Base-by-base conservation (phyloP, 2,888 invertebrate genomes). In the Kuschelorhynchus macadamiae region DNA sequence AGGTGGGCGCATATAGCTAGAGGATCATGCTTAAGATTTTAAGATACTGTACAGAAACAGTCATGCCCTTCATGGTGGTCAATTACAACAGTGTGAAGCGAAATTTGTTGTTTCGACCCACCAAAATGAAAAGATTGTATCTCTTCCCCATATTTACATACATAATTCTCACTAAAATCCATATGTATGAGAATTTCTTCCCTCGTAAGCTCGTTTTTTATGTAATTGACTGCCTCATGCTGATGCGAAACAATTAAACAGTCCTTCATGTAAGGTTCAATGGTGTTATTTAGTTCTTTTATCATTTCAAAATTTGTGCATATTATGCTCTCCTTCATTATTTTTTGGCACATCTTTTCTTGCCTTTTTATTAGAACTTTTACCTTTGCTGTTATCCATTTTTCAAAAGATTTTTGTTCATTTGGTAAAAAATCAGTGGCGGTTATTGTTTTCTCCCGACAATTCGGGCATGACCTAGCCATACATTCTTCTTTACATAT, bases 291-390 rank as follows among this genome's bases (percentile, higher is more conserved):
- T 25, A 25, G 25, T 17, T 44, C 17, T 11, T 18, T 44, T 1
- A n/a, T 7, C 18, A 9, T n/a, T n/a, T n/a, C n/a, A n/a, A n/a
- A n/a, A n/a, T 18, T 44, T 44, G 44, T 18, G 18, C 44, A 44
- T 2, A 2, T 1, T 8, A 44, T 18, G 8, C 20, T 18, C 20
- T 44, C 18, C 20, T 44, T 44, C 11, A 44, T 3, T 1, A 18
- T 44, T n/a, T 44, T 18, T 9, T 17, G 25, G 44, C 44, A 8
- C n/a, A 44, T 44, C 18, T 44, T 44, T 18, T 44, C 20, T 11
- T 44, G 17, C 8, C 16, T 16, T 16, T n/a, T n/a, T n/a, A n/a
- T n/a, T n/a, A n/a, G n/a, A n/a, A n/a, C n/a, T n/a, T n/a, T n/a
- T n/a, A n/a, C n/a, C n/a, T 36, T 36, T 3, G 12, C 36, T 36